Evolutionary conservation across 2,888 invertebrate species (phyloP).

Genomic region (Pristionchus exspectatus): DNA sequence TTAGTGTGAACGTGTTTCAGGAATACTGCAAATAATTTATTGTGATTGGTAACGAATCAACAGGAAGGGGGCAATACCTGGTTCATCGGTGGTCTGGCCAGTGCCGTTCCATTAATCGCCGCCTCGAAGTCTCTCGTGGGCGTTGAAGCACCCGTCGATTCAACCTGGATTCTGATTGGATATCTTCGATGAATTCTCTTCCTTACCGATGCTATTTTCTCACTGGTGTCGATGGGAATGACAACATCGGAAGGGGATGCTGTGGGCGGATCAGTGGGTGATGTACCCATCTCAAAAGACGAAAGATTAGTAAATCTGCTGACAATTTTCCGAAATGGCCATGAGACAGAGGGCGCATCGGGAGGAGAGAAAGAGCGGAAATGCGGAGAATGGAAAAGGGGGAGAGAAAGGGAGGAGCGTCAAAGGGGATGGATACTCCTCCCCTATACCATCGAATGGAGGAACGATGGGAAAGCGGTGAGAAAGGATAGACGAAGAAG

Average conservation of each 20-base stretch:
- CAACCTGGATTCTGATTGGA: neutral
- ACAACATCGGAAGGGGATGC: neutral
- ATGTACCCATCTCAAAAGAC: neutral
- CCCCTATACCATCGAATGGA: constrained; percentile 18
- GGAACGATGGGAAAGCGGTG: neutral
- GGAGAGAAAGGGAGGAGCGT: constrained; percentile 6
- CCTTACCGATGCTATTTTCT: neutral
- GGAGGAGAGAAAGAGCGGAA: constrained; percentile 23
- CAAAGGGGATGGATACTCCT: neutral
- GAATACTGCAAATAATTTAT: no score
- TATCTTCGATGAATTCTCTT: no score
- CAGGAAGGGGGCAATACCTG: neutral
- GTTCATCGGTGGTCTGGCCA: constrained; percentile 51
- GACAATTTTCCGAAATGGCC: neutral
- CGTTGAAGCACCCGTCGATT: constrained; percentile 23
- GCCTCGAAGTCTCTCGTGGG: constrained; percentile 10
- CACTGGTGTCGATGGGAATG: neutral
- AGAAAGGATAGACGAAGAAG: neutral
- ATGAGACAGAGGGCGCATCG: neutral
- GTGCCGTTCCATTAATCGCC: constrained; percentile 7
- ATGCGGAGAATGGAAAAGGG: constrained; percentile 7
- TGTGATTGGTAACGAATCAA: no score
- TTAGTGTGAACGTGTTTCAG: no score
- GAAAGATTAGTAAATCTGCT: neutral
- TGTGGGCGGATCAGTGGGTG: neutral